Evolutionary conservation across 2,113 vertebrate genomes (phyloP), one percentile per base, ranked within the genome.

Genomic region (Xiphophorus maculatus): DNA sequence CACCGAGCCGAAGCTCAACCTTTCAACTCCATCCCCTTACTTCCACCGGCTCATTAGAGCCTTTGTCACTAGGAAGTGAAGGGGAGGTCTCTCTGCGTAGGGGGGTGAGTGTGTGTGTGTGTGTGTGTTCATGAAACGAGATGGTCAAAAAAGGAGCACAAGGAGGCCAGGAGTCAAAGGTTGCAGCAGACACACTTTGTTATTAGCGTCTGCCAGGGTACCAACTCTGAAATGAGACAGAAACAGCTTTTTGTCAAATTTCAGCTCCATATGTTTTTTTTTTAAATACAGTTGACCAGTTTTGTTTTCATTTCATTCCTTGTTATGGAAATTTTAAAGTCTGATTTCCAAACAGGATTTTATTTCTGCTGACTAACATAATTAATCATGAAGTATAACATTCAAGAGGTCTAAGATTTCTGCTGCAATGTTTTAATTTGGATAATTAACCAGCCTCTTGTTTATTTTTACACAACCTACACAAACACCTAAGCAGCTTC

Each of bases 371-470:
- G 69, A 87, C 68, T 76, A 76, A 68, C 30, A 64, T 62, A 80
- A 74, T 75, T 42, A 85, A 77, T n/a, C 27, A 58, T 51, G 33
- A 90, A 93, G 94, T 88, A 89, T 94, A 91, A 89, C 65, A 85
- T 91, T 89, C 88, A 83, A 82, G 82, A 81, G 87, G 89, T 90
- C 92, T 89, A 91, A 89, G 84, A 58, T 92, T 93, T 89, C 88
- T 87, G 88, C 91, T 90, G 87, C 90, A 93, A 91, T 88, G 84
- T 77, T 80, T 86, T 86, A 90, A 91, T 93, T 87, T 88, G 80
- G 88, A 93, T 94, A 91, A 93, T 94, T 93, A 93, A 93, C 90
- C 82, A 82, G 82, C 76, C 85, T 88, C 87, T 60, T 27, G 3
- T 66, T 71, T 66, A 63, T 54, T 83, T 90, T 89, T 83, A 89